Evolutionary conservation across 2,797 vertebrate species (phyloP), one percentile per base, ranked within the genome.

Genomic region (Hybognathus amarus): DNA sequence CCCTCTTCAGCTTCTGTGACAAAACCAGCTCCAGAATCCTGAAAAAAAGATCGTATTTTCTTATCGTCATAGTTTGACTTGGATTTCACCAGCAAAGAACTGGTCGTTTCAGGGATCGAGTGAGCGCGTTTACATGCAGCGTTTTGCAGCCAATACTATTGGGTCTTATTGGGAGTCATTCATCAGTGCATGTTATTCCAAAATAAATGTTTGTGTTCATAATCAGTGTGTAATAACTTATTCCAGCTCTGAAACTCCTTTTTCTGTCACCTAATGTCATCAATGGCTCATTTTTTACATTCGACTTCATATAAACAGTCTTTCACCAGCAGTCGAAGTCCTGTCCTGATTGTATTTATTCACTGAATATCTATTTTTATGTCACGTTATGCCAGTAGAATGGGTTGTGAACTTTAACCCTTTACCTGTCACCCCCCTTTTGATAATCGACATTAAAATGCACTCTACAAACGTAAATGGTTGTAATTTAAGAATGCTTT

Each of bases 101-200:
- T 56, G 0, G 11, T 24, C n/a, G 5, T 15, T 27, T 63, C 59
- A 15, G 24, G 24, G 45, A 24, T 9, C 27, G n/a, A 33, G 1
- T 10, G 69, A 30, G 45, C 17, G 1, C 3, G 45, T 50, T 73
- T 27, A 20, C 9, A 33, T 33, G 27, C 45, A 52, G n/a, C 47
- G 4, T 74, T 74, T 36, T 13, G 30, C 71, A n/a, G 20, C 12
- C 50, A 54, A 2, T 54, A 1, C 30, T n/a, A 6, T 52, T 5
- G 12, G 11, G 33, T 74, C 59, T 63, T 3, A 63, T 17, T 63
- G 24, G 1, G 61, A 30, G 61, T 63, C 61, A 17, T 17, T 63
- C 50, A 54, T 54, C 71, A 36, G 71, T n/a, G 70, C 30, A 52
- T 73, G 20, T 22, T 36, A 52, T 36, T 54, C 30, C 71, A 74